phyloP scores from a whole-genome alignment of 2,797 vertebrate genomes.

The Hyperoplus immaculatus region DNA sequence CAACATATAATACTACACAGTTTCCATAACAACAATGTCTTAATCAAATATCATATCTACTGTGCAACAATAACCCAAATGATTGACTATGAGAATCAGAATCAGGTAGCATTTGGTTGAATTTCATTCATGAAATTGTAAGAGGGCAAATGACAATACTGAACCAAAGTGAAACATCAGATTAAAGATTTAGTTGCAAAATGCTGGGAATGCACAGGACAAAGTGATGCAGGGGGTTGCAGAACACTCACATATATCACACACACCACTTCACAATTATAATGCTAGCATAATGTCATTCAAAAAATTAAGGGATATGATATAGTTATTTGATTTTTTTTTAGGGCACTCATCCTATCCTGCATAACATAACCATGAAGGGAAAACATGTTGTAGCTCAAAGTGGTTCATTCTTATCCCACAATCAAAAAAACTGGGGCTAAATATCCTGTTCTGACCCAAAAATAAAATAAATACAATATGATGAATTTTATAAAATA shows the following conservation, averaged over 20 bases:
- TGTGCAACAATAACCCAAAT: neutral
- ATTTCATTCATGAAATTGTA: slow-evolving; percentile 1
- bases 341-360: neutral
- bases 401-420: neutral
- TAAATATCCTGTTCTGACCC: neutral
- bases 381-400: slow-evolving; percentile 1
- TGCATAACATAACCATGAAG: neutral
- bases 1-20: neutral
- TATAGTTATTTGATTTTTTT: neutral
- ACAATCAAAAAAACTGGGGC: too few relatives aligned
- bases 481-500: neutral
- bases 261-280: slow-evolving; percentile 17
- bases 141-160: slow-evolving; percentile 18
- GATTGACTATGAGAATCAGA: neutral
- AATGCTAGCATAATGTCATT: neutral
- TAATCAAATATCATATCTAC: neutral
- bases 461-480: neutral
- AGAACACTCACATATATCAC: slow-evolving; percentile 24
- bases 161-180: slow-evolving; percentile 53
- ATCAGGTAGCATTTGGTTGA: neutral
- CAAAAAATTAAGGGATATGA: neutral
- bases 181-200: slow-evolving; percentile 47
- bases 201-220: slow-evolving; percentile 43
- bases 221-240: slow-evolving; percentile 31
- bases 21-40: too few relatives aligned